phyloP scores from a whole-genome alignment of 2,888 invertebrate genomes.

The Oligia fasciuncula region DNA sequence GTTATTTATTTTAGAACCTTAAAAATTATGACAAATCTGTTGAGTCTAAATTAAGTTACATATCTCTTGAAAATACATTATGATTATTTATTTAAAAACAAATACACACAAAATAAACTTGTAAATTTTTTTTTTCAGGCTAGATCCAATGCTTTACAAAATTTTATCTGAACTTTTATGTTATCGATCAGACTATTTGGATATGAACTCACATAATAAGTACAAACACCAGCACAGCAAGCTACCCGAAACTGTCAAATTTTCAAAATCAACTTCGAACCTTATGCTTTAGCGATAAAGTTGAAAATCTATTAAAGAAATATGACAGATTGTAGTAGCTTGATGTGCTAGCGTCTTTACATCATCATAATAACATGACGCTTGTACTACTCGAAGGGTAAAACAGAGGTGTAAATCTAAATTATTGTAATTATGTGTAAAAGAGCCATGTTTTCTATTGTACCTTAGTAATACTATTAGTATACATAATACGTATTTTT shows the following conservation, averaged over 20 bases:
- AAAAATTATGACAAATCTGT: background rate
- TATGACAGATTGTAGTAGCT: too few relatives aligned
- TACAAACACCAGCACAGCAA: too few relatives aligned
- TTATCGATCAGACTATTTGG: background rate
- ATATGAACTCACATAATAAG: background rate
- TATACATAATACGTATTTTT: background rate
- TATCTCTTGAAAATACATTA: background rate
- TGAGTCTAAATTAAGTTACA: background rate
- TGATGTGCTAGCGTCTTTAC: too few relatives aligned
- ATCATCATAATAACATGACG: background rate
- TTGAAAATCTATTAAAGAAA: too few relatives aligned
- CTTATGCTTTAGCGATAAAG: too few relatives aligned
- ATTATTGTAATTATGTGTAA: conserved; percentile 31
- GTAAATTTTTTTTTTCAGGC: background rate
- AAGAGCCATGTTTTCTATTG: conserved; percentile 61
- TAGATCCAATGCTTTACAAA: background rate
- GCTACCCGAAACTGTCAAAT: too few relatives aligned
- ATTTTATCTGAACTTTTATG: background rate
- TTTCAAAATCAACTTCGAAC: too few relatives aligned
- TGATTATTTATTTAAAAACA: background rate
- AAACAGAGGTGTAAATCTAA: conserved; percentile 3
- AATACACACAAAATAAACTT: background rate
- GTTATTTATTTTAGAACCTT: background rate
- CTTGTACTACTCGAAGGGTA: background rate
- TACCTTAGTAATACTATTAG: conserved; percentile 23